Evolutionary conservation across 2,888 invertebrate genomes (phyloP), one percentile per base, ranked within the genome.

Genomic region (Julus scandinavius): DNA sequence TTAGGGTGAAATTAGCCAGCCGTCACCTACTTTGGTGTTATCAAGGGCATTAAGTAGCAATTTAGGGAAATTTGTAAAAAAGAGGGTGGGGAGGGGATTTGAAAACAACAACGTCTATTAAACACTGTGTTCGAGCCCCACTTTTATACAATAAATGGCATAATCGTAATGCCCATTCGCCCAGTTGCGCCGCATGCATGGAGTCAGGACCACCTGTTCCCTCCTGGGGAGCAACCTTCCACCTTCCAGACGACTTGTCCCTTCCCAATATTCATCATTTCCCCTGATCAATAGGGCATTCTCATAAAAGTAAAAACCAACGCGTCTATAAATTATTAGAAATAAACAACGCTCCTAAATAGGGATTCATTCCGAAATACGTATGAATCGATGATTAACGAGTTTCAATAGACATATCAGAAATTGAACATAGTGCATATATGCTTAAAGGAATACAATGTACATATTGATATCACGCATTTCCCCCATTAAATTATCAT

Each of bases 21-120:
- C 63, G 63, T 63, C 63, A 63, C 63, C 63, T n/a, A 63, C 63
- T 63, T n/a, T 63, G 63, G 63, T 63, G 63, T 63, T 63, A 20
- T 5, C n/a, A 20, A 63, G 63, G 63, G 20, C 20, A 20, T n/a
- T 63, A 17, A n/a, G n/a, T n/a, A 17, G 6, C 20, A 20, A 63
- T 20, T 63, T 63, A 9, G 63, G 63, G 20, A 63, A 63, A 63
- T 63, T 63, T 2, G 63, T 1, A 63, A 63, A 63, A 63, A 29
- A 29, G 29, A 29, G 29, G 29, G 29, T 29, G 63, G 63, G 63
- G 63, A 63, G 5, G 20, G 20, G 20, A 63, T 63, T 63, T 6
- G n/a, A 63, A 63, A 63, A 63, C 63, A 63, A 20, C 63, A 58
- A 58, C 15, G 63, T 5, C 63, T n/a, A n/a, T 63, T 63, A 20